Base-by-base conservation (phyloP, 2,113 vertebrate genomes). In the Catharus bicknelli region DNA sequence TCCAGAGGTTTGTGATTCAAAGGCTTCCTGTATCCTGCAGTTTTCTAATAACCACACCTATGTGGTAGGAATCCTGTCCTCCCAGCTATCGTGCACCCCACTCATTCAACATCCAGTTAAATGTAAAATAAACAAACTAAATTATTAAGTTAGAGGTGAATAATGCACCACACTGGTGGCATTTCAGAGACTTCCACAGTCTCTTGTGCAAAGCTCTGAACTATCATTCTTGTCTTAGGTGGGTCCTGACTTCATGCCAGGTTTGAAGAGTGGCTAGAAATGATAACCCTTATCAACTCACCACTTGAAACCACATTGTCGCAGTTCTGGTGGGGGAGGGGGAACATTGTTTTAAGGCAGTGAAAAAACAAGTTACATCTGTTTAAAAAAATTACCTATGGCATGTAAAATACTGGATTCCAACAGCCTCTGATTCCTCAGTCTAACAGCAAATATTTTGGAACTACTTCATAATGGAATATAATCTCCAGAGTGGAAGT, bases 221-320 rank as follows among this genome's bases (percentile, higher is more conserved):
- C 54, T 48, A 25, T 45, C 48, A 18, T 29, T 68, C 88, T 36
- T 50, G 26, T 26, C 54, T 19, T 15, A 91, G 86, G 69, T 69
- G 42, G 74, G 54, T 34, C 58, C 55, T 87, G 87, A 94, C 73
- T 85, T 85, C 63, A 43, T 4, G 87, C 70, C 91, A 94, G 47
- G 67, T 58, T 92, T 73, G 13, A 85, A 70, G 91, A 66, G 82
- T 93, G 95, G 62, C 3, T 27, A 83, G 86, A 83, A 90, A 36
- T 77, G 89, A 93, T 95, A 95, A 95, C 34, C 40, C 59, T 0
- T 93, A 96, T 91, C 91, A 48, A 27, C 38, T 55, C 10, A 64
- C 82, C 58, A 73, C 82, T 74, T 59, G 74, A 73, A 93, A 69
- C 45, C 47, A 69, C 34, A 36, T 4, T 53, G 81, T 63, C 1